Evolutionary conservation across 2,797 vertebrate species (phyloP).

Genomic region (Hafferia zeledoni): DNA sequence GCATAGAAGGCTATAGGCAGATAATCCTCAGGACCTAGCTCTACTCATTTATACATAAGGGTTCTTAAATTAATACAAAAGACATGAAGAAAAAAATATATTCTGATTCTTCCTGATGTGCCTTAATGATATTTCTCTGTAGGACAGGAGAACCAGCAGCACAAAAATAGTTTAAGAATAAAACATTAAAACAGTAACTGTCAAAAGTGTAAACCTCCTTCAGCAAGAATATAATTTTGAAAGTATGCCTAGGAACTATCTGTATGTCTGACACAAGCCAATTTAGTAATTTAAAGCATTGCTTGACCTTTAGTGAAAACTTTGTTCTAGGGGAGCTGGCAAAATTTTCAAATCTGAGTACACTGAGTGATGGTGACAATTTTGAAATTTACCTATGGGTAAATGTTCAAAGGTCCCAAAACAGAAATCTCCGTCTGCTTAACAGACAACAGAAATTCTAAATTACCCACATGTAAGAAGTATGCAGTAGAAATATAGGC

Average conservation of each 20-base stretch:
- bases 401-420: conserved; percentile 62
- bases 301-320: background rate
- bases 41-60: background rate
- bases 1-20: background rate
- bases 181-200: background rate
- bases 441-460: background rate
- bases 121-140: background rate
- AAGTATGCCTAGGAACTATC: background rate
- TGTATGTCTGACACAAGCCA: background rate
- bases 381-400: conserved; percentile 67
- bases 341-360: conserved; percentile 41
- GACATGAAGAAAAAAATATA: background rate
- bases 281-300: background rate
- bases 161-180: background rate
- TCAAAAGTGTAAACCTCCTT: background rate
- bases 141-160: background rate
- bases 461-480: background rate
- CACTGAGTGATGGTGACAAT: background rate
- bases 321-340: background rate
- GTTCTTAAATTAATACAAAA: background rate
- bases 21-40: background rate
- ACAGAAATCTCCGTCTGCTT: conserved; percentile 12
- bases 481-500: fast-evolving
- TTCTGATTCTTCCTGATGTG: background rate
- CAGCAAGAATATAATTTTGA: background rate